Base-by-base conservation (phyloP, 2,888 invertebrate genomes). In the Herminia tarsipennalis region DNA sequence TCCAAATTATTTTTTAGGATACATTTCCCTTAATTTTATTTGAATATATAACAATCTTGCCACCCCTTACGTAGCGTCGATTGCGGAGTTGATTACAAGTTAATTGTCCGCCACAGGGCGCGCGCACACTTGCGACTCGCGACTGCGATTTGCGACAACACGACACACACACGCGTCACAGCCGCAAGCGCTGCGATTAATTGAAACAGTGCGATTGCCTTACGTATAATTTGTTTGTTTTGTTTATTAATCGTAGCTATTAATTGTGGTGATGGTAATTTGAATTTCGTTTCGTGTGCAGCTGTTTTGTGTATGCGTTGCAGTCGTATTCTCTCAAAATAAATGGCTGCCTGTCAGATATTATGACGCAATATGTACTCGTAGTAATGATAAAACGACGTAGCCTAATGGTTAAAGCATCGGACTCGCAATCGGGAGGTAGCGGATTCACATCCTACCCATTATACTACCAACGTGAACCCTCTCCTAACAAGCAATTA, bases 31-130 rank as follows among this genome's bases (percentile, higher is more conserved):
- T n/a, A n/a, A n/a, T n/a, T n/a, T n/a, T n/a, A n/a, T n/a, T n/a
- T 28, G 12, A 28, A 5, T 14, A 28, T 21, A 5, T n/a, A 5
- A 5, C 18, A n/a, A 5, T 32, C 8, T 10, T 25, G 35, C 34
- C 56, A 49, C 14, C 54, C 62, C 62, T 65, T 55, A 59, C 53
- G 42, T 38, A 34, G 20, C 48, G 46, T 60, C 55, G 55, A 56
- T 66, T 35, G 63, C 56, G 32, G 57, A 57, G 43, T 63, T 63
- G 50, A 66, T 66, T 60, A 63, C 63, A 50, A 56, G 47, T 53
- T 66, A 63, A 66, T 66, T 63, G 60, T 44, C 57, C 37, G 30
- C 35, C 39, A 32, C 32, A 52, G 46, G 59, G 39, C 38, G 46
- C 32, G 37, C 39, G 24, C 48, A 52, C 46, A 57, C 56, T 29